Conservation (phyloP, 2,797 vertebrate genomes). For the Pangasius mekongensis region DNA sequence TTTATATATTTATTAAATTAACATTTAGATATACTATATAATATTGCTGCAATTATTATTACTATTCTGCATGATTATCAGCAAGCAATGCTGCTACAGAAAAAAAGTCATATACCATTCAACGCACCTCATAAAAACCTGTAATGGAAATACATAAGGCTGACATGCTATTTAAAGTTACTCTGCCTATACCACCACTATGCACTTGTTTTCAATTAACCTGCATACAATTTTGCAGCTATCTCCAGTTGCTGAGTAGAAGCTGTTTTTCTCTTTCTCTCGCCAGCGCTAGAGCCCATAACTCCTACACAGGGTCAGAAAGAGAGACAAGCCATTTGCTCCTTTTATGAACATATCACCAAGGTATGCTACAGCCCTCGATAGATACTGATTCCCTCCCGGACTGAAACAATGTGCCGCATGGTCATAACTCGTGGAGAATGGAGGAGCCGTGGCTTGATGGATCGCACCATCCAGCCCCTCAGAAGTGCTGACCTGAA, state of each 20-base stretch:
- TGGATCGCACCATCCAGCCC: conserved; percentile 65
- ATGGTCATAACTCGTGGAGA: conserved; percentile 66
- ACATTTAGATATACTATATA: not conserved
- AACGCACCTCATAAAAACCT: not conserved
- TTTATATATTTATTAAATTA: not conserved
- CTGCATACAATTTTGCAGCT: not conserved
- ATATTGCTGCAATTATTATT: not conserved
- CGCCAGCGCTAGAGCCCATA: conserved; percentile 30
- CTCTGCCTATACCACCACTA: not conserved
- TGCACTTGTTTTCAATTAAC: conserved; percentile 31
- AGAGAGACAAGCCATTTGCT: conserved; percentile 50
- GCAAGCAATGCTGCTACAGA: not conserved
- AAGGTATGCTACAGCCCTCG: conserved; percentile 45
- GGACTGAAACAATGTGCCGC: conserved; percentile 55
- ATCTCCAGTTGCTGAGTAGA: conserved; percentile 15
- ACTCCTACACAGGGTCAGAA: conserved; percentile 39
- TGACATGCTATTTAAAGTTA: not conserved
- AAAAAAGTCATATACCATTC: not conserved
- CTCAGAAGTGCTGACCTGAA: conserved; percentile 76
- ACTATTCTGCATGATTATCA: not conserved
- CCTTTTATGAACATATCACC: conserved; percentile 62
- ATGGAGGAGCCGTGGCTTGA: conserved; percentile 64
- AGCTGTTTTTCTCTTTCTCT: conserved; percentile 23
- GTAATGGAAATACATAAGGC: not conserved
- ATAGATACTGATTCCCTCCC: conserved; percentile 47